Conservation (phyloP, 2,113 vertebrate genomes). For the Sisor rabdophorus region DNA sequence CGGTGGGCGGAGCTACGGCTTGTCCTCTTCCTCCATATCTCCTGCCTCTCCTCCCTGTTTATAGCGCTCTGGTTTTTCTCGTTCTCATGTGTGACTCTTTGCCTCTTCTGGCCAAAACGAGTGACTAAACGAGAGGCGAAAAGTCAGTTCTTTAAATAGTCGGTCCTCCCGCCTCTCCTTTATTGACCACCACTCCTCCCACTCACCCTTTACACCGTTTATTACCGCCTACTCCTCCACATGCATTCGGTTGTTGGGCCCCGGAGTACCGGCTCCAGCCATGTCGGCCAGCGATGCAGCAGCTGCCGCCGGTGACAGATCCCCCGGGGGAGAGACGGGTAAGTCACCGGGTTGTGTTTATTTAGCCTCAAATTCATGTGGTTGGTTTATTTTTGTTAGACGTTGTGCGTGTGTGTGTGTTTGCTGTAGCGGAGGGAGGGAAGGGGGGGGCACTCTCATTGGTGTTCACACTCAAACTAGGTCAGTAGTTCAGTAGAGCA, state of each 20-base stretch:
- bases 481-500: slow-evolving; percentile 80
- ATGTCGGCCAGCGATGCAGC: slow-evolving; percentile 70
- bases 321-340: slow-evolving; percentile 64
- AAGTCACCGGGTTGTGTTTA: neutral
- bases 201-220: slow-evolving; percentile 25
- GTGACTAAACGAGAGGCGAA: slow-evolving; percentile 24
- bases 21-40: slow-evolving; percentile 5
- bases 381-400: neutral
- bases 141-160: slow-evolving; percentile 12
- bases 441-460: slow-evolving; percentile 30
- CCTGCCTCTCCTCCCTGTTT: slow-evolving; percentile 43
- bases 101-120: slow-evolving; percentile 7
- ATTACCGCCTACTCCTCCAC: slow-evolving; percentile 57
- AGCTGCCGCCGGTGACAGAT: slow-evolving; percentile 68
- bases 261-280: slow-evolving; percentile 68
- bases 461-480: slow-evolving; percentile 64
- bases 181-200: neutral
- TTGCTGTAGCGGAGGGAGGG: neutral
- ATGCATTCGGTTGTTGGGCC: slow-evolving; percentile 69
- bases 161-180: slow-evolving; percentile 13
- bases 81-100: slow-evolving; percentile 24
- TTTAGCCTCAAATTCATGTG: neutral
- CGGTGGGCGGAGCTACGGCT: slow-evolving; percentile 57
- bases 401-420: neutral
- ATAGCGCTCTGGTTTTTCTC: slow-evolving; percentile 31